Conservation (phyloP, 2,888 invertebrate species). For the Agrotis exclamationis region DNA sequence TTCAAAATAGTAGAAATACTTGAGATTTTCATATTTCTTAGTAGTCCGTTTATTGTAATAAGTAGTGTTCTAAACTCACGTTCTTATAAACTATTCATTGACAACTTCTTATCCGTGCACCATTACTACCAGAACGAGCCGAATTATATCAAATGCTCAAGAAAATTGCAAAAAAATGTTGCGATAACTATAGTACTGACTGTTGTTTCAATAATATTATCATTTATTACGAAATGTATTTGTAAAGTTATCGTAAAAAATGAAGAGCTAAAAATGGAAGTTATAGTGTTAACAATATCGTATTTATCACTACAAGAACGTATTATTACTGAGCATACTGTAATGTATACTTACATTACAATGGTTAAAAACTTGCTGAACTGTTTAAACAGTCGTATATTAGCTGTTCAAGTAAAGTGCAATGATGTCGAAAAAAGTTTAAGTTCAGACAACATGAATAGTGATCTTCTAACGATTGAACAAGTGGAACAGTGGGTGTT, state of each 20-base stretch:
- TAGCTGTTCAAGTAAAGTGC: not conserved
- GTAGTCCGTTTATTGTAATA: not conserved
- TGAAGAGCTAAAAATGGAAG: not conserved
- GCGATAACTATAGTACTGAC: not conserved
- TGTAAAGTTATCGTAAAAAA: not conserved
- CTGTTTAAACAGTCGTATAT: not conserved
- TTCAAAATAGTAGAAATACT: not conserved
- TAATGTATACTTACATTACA: conserved; percentile 17
- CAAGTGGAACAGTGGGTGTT: no score
- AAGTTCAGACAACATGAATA: not conserved
- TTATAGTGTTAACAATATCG: not conserved
- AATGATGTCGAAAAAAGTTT: not conserved
- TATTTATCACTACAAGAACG: conserved; percentile 1
- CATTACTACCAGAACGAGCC: not conserved
- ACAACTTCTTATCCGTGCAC: conserved; percentile 8
- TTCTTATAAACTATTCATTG: not conserved
- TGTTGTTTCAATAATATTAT: not conserved
- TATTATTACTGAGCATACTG: conserved; percentile 22
- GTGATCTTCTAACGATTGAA: not conserved
- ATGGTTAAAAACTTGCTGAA: conserved; percentile 8
- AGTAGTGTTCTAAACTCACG: not conserved
- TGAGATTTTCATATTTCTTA: not conserved
- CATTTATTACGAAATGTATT: not conserved
- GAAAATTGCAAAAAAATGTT: conserved; percentile 2
- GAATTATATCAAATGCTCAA: conserved; percentile 5